A percentile compares a stretch with the other conserved stretches of the same genome.
These are phyloP conservation scores for Formica exsecta DNA, from an alignment of 1,140 invertebrate species.

Conservation along the genomic window DNA sequence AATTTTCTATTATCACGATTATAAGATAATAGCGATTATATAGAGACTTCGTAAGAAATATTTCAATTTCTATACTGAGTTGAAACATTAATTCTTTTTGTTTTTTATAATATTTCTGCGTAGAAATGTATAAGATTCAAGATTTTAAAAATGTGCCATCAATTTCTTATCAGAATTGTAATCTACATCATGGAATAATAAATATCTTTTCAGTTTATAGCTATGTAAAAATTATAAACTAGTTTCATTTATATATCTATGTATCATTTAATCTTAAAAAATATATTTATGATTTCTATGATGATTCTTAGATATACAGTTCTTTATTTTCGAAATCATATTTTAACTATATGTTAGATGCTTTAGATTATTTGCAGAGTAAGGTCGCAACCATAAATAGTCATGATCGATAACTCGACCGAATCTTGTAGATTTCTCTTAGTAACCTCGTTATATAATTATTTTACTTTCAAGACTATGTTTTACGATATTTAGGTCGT, in stretches of 20 bases:
- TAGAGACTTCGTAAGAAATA: neutral
- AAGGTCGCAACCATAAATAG: conserved; percentile 15
- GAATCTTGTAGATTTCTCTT: neutral
- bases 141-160: too few relatives aligned
- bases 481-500: neutral
- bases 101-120: too few relatives aligned
- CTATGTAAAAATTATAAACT: too few relatives aligned
- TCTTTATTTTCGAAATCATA: neutral
- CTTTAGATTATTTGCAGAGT: conserved; percentile 4
- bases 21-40: neutral
- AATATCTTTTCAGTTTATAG: too few relatives aligned
- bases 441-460: neutral
- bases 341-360: neutral
- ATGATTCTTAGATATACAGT: neutral
- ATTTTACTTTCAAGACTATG: neutral
- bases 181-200: too few relatives aligned
- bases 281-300: too few relatives aligned
- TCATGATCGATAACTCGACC: neutral
- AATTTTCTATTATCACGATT: conserved; percentile 34
- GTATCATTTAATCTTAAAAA: too few relatives aligned
- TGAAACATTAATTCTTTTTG: neutral
- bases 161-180: too few relatives aligned
- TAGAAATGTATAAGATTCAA: too few relatives aligned
- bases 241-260: neutral
- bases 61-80: neutral